A percentile compares a stretch with the other conserved stretches of the same genome.
Conservation (phyloP, 2,797 vertebrate genomes). For the Pseudotriccus pelzelni region DNA sequence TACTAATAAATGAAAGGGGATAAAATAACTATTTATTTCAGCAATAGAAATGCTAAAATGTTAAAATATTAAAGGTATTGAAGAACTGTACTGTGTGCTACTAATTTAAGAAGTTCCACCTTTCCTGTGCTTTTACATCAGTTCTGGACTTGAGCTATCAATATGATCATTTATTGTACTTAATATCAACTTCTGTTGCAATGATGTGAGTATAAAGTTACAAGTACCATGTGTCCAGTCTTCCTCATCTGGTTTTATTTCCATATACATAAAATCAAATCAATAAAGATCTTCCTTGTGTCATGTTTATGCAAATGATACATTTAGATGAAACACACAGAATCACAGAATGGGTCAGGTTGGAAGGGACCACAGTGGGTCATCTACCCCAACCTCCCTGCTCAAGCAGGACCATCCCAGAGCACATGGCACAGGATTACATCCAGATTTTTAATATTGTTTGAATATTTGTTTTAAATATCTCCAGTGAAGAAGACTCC, state of each 20-base stretch:
- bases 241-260: neutral
- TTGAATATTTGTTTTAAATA: neutral
- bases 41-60: neutral
- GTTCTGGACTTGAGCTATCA: neutral
- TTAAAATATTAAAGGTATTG: neutral
- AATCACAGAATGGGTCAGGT: neutral
- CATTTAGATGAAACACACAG: neutral
- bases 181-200: neutral
- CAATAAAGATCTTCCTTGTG: neutral
- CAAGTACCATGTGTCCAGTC: neutral
- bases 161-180: neutral
- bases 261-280: neutral
- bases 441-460: neutral
- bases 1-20: neutral
- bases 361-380: neutral
- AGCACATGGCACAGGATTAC: accelerated
- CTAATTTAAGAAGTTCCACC: neutral
- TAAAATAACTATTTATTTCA: neutral
- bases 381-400: neutral
- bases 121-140: neutral
- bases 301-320: neutral
- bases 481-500: neutral
- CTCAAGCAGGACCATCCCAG: neutral
- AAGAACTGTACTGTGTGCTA: neutral
- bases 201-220: neutral